Evolutionary conservation across 2,888 invertebrate species (phyloP).

Genomic region (Smittia aterrima): DNA sequence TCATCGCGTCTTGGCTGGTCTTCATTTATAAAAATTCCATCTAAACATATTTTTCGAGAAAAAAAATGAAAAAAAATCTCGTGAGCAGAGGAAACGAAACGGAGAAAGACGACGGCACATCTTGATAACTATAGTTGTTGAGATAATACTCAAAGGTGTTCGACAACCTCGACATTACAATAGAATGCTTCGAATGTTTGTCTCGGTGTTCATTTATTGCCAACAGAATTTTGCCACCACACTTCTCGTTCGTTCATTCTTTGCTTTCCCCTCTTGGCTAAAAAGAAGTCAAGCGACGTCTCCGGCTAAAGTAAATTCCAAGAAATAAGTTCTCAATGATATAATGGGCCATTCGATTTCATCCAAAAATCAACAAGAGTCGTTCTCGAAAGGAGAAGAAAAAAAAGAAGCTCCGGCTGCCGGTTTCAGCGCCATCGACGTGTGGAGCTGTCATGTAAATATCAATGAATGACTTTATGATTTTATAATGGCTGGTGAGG

Average conservation of each 20-base stretch:
- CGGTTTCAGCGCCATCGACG: neutral
- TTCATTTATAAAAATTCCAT: neutral
- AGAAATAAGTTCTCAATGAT: neutral
- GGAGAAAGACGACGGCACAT: neutral
- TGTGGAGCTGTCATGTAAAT: neutral
- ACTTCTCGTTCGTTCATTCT: neutral
- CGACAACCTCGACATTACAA: neutral
- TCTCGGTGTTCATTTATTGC: neutral
- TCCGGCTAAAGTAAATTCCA: neutral
- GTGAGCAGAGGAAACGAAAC: too few species aligned
- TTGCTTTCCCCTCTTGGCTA: neutral
- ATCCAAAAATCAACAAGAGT: too few species aligned
- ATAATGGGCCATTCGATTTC: too few species aligned
- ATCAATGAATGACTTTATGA: neutral
- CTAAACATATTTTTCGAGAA: too few species aligned
- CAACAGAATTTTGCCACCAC: neutral
- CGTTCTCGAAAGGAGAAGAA: too few species aligned
- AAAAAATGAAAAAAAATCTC: too few species aligned
- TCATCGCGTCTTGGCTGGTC: neutral
- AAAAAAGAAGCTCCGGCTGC: neutral
- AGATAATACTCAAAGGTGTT: constrained; percentile 7
- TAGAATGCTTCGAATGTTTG: neutral
- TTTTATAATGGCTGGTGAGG: neutral
- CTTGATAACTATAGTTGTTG: constrained; percentile 18
- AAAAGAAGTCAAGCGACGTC: too few species aligned